These are phyloP conservation scores for Spondyliosoma cantharus DNA, from an alignment of 2,797 vertebrate genomes.

Conservation along the genomic window DNA sequence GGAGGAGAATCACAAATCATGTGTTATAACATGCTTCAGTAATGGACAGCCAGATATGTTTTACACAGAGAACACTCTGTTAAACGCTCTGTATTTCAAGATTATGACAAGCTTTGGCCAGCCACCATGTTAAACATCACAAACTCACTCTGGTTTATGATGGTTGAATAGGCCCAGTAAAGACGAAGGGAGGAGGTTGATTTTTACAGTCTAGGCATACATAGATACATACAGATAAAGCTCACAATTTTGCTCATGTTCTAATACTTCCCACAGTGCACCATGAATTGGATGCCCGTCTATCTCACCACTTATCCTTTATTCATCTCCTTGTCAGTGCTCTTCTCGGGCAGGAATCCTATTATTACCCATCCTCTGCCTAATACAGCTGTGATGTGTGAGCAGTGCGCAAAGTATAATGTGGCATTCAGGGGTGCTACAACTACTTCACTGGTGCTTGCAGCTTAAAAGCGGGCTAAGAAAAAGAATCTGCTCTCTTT, in stretches of 20 bases:
- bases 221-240: neutral
- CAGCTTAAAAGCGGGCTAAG: conserved; percentile 27
- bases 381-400: conserved; percentile 24
- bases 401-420: conserved; percentile 31
- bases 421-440: conserved; percentile 21
- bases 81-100: neutral
- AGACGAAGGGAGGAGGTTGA: neutral
- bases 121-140: conserved; percentile 37
- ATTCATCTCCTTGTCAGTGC: conserved; percentile 23
- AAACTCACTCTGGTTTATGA: conserved; percentile 40
- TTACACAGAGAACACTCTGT: conserved; percentile 12
- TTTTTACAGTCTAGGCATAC: conserved; percentile 12
- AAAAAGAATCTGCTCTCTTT: conserved; percentile 18
- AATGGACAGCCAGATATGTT: conserved; percentile 16
- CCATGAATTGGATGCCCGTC: conserved; percentile 57
- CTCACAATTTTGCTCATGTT: neutral
- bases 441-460: conserved; percentile 40
- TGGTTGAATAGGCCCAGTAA: conserved; percentile 34
- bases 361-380: conserved; percentile 9
- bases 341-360: conserved; percentile 15
- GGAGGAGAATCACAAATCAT: conserved; percentile 22
- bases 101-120: conserved; percentile 15
- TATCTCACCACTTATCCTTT: conserved; percentile 34
- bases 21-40: conserved; percentile 5
- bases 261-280: conserved; percentile 43